Percentiles rank a stretch among this genome's conserved stretches.
phyloP scores from a whole-genome alignment of 1,140 invertebrate species.

The Proales similis region DNA sequence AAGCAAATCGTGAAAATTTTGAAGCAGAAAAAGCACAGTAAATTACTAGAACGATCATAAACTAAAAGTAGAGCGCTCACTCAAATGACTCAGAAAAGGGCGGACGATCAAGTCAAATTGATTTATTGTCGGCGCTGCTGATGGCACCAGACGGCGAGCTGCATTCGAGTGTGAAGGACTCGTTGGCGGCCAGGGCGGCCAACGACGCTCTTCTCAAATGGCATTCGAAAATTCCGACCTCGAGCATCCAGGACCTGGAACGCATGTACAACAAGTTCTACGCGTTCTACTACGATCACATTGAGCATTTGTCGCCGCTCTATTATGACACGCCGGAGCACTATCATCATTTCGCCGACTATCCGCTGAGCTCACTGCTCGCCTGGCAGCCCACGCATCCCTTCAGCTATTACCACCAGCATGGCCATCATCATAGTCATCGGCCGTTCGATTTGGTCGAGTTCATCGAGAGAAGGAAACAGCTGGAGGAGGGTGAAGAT shows the following conservation, averaged over 20 bases:
- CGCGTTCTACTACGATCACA: constrained; percentile 30
- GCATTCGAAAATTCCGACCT: constrained; percentile 22
- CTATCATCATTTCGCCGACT: not conserved
- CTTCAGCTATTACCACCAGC: too few species aligned
- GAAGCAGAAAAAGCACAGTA: too few species aligned
- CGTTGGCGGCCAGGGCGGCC: constrained; percentile 14
- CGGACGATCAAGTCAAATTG: too few species aligned
- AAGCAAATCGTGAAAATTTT: too few species aligned
- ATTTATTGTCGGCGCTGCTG: not conserved
- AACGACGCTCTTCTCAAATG: constrained; percentile 34
- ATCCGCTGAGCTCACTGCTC: not conserved
- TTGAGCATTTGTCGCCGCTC: too few species aligned
- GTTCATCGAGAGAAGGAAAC: constrained; percentile 9
- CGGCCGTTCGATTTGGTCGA: constrained; percentile 24
- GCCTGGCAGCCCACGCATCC: not conserved
- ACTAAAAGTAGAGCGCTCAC: too few species aligned
- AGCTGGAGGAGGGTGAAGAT: not conserved
- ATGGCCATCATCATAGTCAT: constrained; percentile 29
- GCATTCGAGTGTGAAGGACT: constrained; percentile 17
- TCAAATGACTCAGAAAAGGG: too few species aligned
- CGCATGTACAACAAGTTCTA: constrained; percentile 34
- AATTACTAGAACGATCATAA: too few species aligned
- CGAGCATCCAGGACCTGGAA: constrained; percentile 9
- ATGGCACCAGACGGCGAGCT: constrained; percentile 7
- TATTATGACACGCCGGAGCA: not conserved